Conservation (phyloP, 1,140 invertebrate genomes). For the Heliconius hermathena region DNA sequence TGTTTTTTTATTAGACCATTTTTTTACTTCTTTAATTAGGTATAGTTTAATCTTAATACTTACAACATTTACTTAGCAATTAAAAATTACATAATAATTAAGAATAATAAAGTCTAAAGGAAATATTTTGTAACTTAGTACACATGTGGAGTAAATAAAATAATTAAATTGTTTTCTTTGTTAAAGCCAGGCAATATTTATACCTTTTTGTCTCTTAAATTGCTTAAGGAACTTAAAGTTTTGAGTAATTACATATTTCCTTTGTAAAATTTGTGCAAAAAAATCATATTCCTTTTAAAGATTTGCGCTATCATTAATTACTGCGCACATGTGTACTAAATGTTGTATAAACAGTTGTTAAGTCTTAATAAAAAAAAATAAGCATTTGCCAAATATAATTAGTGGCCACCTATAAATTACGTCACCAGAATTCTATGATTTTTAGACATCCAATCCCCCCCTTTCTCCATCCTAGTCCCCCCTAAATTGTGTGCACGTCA, state of each 20-base stretch:
- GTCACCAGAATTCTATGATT: too few species aligned
- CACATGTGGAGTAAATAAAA: neutral
- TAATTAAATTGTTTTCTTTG: neutral
- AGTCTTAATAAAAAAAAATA: neutral
- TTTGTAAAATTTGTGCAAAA: constrained; percentile 11
- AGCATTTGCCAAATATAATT: neutral
- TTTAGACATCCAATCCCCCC: too few species aligned
- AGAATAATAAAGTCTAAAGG: neutral
- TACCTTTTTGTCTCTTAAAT: neutral
- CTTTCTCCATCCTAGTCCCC: too few species aligned
- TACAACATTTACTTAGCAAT: neutral
- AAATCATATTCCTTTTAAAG: neutral
- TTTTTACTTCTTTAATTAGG: neutral
- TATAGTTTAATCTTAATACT: neutral
- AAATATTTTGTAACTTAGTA: neutral
- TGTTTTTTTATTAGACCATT: too few species aligned
- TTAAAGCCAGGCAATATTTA: neutral
- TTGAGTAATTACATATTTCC: neutral
- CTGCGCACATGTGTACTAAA: neutral
- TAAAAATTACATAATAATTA: neutral
- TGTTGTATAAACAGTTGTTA: neutral
- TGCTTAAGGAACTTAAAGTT: neutral
- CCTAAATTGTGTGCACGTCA: too few species aligned
- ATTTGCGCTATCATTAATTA: neutral
- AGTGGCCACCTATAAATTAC: too few species aligned